Base-by-base conservation (phyloP, 1,140 invertebrate species). In the Anthonomus grandis region DNA sequence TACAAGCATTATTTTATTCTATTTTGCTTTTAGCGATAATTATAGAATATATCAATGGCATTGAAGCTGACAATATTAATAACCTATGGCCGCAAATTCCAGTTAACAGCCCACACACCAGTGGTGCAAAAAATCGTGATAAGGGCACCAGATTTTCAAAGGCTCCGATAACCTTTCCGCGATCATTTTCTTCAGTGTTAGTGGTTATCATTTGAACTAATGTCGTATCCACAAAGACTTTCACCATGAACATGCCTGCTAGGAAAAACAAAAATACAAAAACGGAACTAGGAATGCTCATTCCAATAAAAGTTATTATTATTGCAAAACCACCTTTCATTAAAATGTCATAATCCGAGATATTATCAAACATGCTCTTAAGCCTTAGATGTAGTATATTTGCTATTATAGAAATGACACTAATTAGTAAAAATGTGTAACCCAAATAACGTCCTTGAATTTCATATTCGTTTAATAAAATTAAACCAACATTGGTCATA, bases 81-180 rank as follows among this genome's bases (percentile, higher is more conserved):
- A 52, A 17, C 5, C 18, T 53, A 8, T 51, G 15, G 19, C 51
- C 51, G 46, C 38, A 59, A 22, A n/a, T n/a, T 25, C 59, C 50
- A 10, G 59, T 34, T 12, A 67, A 15, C 4, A 63, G 34, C 18
- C 59, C 65, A 10, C 41, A 56, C 12, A 58, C 12, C 6, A 57
- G 12, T 15, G 65, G 64, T 4, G 42, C 39, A 22, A 51, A 27
- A 18, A 64, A 56, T 19, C 34, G 34, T 15, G 25, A 24, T n/a
- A 64, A 19, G 10, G 42, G 38, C 0, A 54, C 9, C 27, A 52
- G 34, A 13, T 42, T 61, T 18, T 60, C 64, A 50, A 59, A 64
- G 6, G 59, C 51, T 12, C 45, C 50, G 15, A 65, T 39, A 6
- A 65, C 44, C 44, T 52, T 62, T 15, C 62, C 62, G 36, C 58